Percentiles rank a stretch among this genome's conserved stretches.
phyloP scores from a whole-genome alignment of 2,113 vertebrate species.

The Cranoglanis bouderius region DNA sequence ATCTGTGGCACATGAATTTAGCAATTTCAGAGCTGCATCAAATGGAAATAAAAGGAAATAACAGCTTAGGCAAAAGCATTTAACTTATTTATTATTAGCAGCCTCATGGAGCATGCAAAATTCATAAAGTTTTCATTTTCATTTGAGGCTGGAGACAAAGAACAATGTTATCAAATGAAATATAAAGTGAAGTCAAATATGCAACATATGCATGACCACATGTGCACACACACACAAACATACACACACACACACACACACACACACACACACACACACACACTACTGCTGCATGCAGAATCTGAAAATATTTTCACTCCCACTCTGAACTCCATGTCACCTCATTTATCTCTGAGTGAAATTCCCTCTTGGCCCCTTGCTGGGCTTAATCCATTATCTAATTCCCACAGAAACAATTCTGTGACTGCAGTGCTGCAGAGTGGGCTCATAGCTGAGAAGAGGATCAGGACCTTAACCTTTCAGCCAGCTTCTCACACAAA shows the following conservation, averaged over 20 bases:
- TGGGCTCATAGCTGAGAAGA: slow-evolving; percentile 41
- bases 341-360: slow-evolving; percentile 43
- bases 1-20: slow-evolving; percentile 42
- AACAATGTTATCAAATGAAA: slow-evolving; percentile 58
- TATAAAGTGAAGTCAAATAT: slow-evolving; percentile 36
- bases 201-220: slow-evolving; percentile 8
- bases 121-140: slow-evolving; percentile 69
- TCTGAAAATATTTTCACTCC: slow-evolving; percentile 39
- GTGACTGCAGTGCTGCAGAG: slow-evolving; percentile 38
- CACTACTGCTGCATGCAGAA: slow-evolving; percentile 11
- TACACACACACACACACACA: slow-evolving; percentile 16
- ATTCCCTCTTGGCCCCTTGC: slow-evolving; percentile 39
- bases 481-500: slow-evolving; percentile 36
- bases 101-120: slow-evolving; percentile 56
- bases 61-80: slow-evolving; percentile 47
- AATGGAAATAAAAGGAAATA: slow-evolving; percentile 52
- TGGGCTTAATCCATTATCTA: slow-evolving; percentile 61
- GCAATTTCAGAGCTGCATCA: slow-evolving; percentile 44
- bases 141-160: slow-evolving; percentile 54
- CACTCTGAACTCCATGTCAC: slow-evolving; percentile 40
- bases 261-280: background rate
- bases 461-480: slow-evolving; percentile 49
- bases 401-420: slow-evolving; percentile 55
- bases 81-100: slow-evolving; percentile 70
- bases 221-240: background rate